Evolutionary conservation across 2,797 vertebrate genomes (phyloP).

Genomic region (Gallirallus australis): DNA sequence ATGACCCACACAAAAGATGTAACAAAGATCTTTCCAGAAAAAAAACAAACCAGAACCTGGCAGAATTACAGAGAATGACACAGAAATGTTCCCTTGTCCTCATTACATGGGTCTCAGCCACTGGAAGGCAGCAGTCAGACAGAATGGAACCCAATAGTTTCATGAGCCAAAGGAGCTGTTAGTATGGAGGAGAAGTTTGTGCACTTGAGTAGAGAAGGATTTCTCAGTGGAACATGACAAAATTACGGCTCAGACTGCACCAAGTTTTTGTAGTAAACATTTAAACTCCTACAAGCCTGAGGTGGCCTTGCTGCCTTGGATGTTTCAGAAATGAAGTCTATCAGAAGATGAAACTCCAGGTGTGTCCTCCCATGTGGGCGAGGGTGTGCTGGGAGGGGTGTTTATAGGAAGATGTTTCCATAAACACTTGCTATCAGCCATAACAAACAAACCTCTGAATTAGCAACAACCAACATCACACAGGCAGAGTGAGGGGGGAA

Average conservation of each 20-base stretch:
- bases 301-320: neutral
- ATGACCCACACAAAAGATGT: neutral
- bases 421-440: neutral
- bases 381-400: constrained; percentile 9
- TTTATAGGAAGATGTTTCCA: neutral
- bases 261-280: neutral
- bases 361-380: neutral
- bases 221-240: neutral
- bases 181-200: neutral
- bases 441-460: constrained; percentile 41
- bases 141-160: neutral
- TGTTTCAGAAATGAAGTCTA: neutral
- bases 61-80: neutral
- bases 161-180: neutral
- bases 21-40: neutral
- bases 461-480: neutral
- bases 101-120: neutral
- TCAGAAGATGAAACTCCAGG: neutral
- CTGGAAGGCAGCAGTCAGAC: neutral
- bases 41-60: too few relatives aligned
- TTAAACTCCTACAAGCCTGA: neutral
- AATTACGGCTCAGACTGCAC: too few relatives aligned
- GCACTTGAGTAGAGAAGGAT: neutral
- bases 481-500: neutral
- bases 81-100: accelerated